Conservation (phyloP, 1,140 invertebrate genomes). For the Pomacea maculata region DNA sequence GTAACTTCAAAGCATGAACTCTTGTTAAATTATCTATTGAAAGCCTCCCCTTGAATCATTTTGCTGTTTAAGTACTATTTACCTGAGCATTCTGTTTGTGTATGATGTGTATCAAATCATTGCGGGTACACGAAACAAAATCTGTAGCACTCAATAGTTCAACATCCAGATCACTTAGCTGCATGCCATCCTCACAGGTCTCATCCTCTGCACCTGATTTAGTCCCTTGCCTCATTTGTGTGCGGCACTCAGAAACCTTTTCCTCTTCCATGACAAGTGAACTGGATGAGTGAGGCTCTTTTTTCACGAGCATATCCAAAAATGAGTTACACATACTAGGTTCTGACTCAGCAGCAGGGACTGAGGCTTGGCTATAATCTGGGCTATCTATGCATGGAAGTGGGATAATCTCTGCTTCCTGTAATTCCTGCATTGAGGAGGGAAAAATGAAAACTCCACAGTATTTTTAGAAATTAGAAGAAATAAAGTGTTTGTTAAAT, state of each 20-base stretch:
- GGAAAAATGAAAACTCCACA: background rate
- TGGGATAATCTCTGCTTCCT: slow-evolving; percentile 32
- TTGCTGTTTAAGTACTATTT: no score
- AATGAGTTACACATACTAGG: background rate
- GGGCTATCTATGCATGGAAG: background rate
- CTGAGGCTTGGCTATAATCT: background rate
- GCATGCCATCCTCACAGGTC: no score
- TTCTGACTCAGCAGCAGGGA: background rate
- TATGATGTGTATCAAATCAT: no score
- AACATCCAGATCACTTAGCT: no score
- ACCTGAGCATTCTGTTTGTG: no score
- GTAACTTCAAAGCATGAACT: no score
- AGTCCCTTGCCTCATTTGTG: no score
- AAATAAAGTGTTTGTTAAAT: no score
- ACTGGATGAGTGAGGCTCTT: background rate
- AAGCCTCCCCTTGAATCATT: no score
- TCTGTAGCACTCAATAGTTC: no score
- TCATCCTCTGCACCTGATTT: background rate
- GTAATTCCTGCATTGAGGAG: slow-evolving; percentile 18
- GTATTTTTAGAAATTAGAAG: background rate
- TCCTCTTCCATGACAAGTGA: background rate
- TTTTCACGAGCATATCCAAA: background rate
- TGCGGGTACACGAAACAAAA: no score
- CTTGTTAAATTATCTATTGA: no score
- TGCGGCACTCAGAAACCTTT: background rate